Evolutionary conservation across 2,888 invertebrate species (phyloP).

Genomic region (Phengaris alcon): DNA sequence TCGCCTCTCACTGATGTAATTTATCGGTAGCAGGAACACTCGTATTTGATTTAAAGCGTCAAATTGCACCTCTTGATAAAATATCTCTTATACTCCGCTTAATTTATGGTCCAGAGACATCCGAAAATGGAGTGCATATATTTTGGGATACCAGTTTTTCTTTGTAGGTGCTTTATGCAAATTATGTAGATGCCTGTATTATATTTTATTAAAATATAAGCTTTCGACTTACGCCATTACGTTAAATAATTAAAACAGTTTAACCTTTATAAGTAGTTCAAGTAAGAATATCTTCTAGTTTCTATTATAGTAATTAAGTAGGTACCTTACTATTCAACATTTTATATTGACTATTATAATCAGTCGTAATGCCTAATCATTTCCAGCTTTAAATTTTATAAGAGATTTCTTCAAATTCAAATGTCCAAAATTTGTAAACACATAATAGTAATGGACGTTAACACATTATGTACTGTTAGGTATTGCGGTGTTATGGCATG

Average conservation of each 20-base stretch:
- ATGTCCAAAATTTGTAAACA: no score
- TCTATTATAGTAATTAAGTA: no score
- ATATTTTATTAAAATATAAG: neutral
- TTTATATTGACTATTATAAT: no score
- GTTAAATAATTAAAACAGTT: neutral
- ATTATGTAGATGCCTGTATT: neutral
- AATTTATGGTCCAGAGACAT: constrained; percentile 48
- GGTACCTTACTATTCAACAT: no score
- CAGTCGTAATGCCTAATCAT: no score
- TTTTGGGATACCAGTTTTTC: constrained; percentile 13
- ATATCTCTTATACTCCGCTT: constrained; percentile 52
- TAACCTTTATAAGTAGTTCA: no score
- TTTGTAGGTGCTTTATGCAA: constrained; percentile 7
- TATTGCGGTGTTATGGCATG: neutral
- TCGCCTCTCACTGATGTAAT: constrained; percentile 62
- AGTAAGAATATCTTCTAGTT: no score
- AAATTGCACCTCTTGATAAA: constrained; percentile 68
- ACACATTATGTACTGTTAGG: no score
- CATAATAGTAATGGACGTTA: no score
- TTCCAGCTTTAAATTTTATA: no score
- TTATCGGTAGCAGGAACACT: constrained; percentile 69
- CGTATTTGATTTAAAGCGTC: constrained; percentile 70
- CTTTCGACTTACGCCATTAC: neutral
- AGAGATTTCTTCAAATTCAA: no score
- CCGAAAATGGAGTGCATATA: constrained; percentile 11